Evolutionary conservation across 2,113 vertebrate species (phyloP), one percentile per base, ranked within the genome.

Genomic region (Psettodes erumei): DNA sequence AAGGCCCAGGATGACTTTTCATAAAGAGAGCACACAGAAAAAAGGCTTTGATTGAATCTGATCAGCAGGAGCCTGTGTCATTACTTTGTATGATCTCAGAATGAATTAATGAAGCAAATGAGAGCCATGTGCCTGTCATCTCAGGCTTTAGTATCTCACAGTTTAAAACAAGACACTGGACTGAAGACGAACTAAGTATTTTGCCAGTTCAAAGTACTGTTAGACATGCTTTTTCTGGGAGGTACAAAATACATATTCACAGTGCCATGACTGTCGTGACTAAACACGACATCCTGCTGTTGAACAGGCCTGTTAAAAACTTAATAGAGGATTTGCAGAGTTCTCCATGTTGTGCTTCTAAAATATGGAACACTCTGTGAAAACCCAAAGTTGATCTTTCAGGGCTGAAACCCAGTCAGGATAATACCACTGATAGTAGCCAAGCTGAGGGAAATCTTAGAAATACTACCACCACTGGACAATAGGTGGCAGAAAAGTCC

Each of bases 271-370:
- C 43, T 48, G 32, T 50, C 48, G 21, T 8, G 28, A 18, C 43
- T 6, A 23, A 62, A 40, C 13, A 47, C 33, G 16, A 25, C n/a
- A 30, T 51, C 19, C 45, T 59, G 27, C 43, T 56, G 30, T 42
- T 81, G 60, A 67, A 50, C 48, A 16, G 30, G 7, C n/a, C 62
- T 81, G 32, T 67, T 85, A 7, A 69, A 80, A 82, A 35, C 65
- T 54, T 77, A 76, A 86, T 42, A 64, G 64, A 78, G 61, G 53
- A 72, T 86, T 75, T 79, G 30, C 28, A n/a, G 10, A 4, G 50
- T 72, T 72, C n/a, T n/a, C n/a, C 54, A 21, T 50, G 33, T 72
- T 16, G 21, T 62, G 30, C 63, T 50, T 55, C 28, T 79, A 19
- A 81, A 82, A 75, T 38, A 79, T 80, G 78, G 12, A 79, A 47